Conservation (phyloP, 2,888 invertebrate genomes). For the Aphidius colemani region DNA sequence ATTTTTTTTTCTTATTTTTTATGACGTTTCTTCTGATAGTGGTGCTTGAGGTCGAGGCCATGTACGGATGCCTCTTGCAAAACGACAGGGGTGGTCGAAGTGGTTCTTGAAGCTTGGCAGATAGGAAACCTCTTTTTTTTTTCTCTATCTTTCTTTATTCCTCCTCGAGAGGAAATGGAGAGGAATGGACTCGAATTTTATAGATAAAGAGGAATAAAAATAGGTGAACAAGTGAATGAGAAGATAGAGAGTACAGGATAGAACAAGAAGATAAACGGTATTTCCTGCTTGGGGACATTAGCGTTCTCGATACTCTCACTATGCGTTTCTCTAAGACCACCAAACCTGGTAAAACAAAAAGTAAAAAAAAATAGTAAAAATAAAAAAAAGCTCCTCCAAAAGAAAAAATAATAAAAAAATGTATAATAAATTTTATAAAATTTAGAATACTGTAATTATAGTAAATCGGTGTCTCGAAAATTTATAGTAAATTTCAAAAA, state of each 20-base stretch:
- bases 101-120: slow-evolving; percentile 18
- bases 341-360: no score
- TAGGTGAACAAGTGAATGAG: slow-evolving; percentile 51
- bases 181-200: slow-evolving; percentile 60
- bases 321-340: slow-evolving; percentile 25
- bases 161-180: slow-evolving; percentile 60
- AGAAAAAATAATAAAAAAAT: no score
- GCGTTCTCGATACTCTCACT: slow-evolving; percentile 55
- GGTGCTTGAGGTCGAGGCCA: slow-evolving; percentile 43
- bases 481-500: background rate
- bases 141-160: no score
- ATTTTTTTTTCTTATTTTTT: no score
- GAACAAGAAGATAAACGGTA: slow-evolving; percentile 47
- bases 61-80: slow-evolving; percentile 21
- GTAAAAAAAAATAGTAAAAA: no score
- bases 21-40: slow-evolving; percentile 11
- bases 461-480: no score
- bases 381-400: no score
- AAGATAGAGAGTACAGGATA: slow-evolving; percentile 57
- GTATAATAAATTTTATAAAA: no score
- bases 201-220: slow-evolving; percentile 61
- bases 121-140: slow-evolving; percentile 28
- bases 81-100: slow-evolving; percentile 32
- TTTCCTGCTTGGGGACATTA: slow-evolving; percentile 60
- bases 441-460: no score